phyloP scores from a whole-genome alignment of 2,888 invertebrate genomes.

The Archips xylosteana region DNA sequence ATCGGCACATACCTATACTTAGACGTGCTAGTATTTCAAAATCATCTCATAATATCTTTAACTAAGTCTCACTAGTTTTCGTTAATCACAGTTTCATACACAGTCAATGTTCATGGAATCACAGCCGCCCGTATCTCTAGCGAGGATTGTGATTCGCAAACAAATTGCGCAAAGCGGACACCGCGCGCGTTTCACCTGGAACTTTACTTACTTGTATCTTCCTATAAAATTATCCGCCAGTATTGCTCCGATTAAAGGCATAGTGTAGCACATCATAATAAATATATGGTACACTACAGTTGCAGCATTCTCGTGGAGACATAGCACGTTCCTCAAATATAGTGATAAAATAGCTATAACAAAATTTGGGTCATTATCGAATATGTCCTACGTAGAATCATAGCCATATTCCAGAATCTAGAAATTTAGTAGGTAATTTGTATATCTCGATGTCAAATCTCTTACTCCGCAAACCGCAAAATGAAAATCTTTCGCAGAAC shows the following conservation, averaged over 20 bases:
- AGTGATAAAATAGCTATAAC: conserved; percentile 91
- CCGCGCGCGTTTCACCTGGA: not conserved
- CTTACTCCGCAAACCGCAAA: conserved; percentile 92
- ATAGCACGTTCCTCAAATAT: conserved; percentile 89
- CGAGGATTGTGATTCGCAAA: too few species aligned
- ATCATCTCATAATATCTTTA: too few species aligned
- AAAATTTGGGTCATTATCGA: not conserved
- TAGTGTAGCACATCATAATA: conserved; percentile 91
- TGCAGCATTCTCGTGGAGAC: conserved; percentile 87
- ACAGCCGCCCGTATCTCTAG: too few species aligned
- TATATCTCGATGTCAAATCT: conserved; percentile 40
- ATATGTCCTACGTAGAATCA: too few species aligned
- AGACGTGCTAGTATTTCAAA: too few species aligned
- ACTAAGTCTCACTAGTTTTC: too few species aligned
- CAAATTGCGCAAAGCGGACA: not conserved
- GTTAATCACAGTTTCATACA: too few species aligned
- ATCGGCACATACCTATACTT: too few species aligned
- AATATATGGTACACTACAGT: conserved; percentile 92
- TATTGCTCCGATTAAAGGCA: conserved; percentile 90
- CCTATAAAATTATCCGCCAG: conserved; percentile 92
- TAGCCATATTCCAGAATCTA: too few species aligned
- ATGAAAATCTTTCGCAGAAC: conserved; percentile 94
- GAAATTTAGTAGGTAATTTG: too few species aligned
- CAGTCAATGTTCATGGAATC: too few species aligned
- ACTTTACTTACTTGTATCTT: conserved; percentile 83